Evolutionary conservation across 1,140 invertebrate genomes (phyloP).

Genomic region (Teleopsis dalmanni): DNA sequence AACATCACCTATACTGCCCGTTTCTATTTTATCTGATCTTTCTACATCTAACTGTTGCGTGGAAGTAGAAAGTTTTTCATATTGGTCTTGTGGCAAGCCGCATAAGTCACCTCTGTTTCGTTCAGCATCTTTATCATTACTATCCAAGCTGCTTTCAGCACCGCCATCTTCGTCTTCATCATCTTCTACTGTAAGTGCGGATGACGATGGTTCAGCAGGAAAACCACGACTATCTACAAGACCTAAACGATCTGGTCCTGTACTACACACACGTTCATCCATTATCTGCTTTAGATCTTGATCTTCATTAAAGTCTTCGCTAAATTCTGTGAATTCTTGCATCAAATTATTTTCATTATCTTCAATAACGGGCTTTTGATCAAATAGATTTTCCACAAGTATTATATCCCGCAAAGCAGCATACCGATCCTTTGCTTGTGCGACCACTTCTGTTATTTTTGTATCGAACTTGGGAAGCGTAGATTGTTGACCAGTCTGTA

Average conservation of each 20-base stretch:
- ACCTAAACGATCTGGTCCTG: conserved; percentile 21
- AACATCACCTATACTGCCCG: neutral
- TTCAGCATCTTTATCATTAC: conserved; percentile 33
- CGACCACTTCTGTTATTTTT: conserved; percentile 45
- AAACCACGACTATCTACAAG: conserved; percentile 33
- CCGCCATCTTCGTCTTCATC: conserved; percentile 36
- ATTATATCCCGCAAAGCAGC: conserved; percentile 63
- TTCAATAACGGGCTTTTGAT: conserved; percentile 44
- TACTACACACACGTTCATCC: conserved; percentile 17
- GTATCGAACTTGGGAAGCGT: conserved; percentile 35
- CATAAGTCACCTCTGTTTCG: conserved; percentile 17
- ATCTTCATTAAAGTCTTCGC: conserved; percentile 35
- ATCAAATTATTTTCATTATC: neutral
- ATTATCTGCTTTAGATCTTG: conserved; percentile 36
- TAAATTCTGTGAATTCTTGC: conserved; percentile 34
- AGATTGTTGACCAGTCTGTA: conserved; percentile 9
- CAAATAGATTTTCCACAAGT: conserved; percentile 51
- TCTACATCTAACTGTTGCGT: conserved; percentile 28
- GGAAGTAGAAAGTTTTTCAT: conserved; percentile 36
- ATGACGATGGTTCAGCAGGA: conserved; percentile 34
- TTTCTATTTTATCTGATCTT: conserved; percentile 14
- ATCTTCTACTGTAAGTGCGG: conserved; percentile 33
- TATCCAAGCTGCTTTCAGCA: conserved; percentile 32
- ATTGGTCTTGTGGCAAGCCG: conserved; percentile 23
- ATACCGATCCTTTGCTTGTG: conserved; percentile 55